phyloP scores from a whole-genome alignment of 2,888 invertebrate species.

The Atethmia centrago region DNA sequence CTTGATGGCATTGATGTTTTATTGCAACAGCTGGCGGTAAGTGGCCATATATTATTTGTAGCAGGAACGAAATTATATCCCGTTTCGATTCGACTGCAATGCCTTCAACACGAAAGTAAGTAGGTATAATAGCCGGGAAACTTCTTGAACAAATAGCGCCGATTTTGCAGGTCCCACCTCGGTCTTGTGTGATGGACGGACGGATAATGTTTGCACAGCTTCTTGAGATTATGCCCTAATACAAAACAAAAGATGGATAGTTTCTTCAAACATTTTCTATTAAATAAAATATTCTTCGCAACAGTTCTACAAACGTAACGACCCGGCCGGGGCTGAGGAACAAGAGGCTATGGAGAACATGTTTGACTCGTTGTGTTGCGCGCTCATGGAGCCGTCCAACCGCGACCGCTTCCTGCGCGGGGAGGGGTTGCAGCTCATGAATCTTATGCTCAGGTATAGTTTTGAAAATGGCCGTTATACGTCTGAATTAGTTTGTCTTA shows the following conservation, averaged over 20 bases:
- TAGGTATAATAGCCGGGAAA: background rate
- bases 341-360: conserved; percentile 99
- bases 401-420: conserved; percentile 98
- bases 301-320: conserved; percentile 97
- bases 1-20: conserved; percentile 98
- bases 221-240: background rate
- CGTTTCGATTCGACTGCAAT: background rate
- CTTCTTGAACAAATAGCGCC: background rate
- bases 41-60: conserved; percentile 27
- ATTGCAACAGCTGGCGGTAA: conserved; percentile 97
- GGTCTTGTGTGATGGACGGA: background rate
- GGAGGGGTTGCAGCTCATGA: conserved; percentile 99
- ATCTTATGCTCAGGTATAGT: conserved; percentile 96
- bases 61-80: background rate
- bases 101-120: background rate
- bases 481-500: background rate
- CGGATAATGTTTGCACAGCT: background rate
- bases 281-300: background rate
- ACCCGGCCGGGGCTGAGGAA: conserved; percentile 97
- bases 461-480: background rate
- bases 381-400: conserved; percentile 96
- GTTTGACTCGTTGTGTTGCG: conserved; percentile 98
- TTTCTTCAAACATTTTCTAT: background rate
- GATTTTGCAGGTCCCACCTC: background rate
- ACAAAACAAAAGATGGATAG: background rate